Percentiles rank a stretch among this genome's conserved stretches.
These are phyloP conservation scores for Latrodectus elegans DNA, from an alignment of 2,888 invertebrate genomes.

Conservation along the genomic window DNA sequence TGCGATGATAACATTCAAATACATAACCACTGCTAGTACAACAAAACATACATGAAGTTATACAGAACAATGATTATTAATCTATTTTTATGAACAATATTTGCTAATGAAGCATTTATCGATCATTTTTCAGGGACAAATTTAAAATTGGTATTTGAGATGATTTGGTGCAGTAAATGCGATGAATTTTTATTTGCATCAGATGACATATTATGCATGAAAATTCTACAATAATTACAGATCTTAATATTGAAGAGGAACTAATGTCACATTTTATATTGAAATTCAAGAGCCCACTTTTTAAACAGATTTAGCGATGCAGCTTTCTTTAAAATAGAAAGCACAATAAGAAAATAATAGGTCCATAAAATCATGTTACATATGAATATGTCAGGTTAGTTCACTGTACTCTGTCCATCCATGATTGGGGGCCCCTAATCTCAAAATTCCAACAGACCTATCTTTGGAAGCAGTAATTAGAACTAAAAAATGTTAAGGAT, in stretches of 20 bases:
- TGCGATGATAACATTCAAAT: not conserved
- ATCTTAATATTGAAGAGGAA: not conserved
- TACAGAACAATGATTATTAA: not conserved
- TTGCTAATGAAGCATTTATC: not conserved
- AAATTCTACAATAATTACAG: not conserved
- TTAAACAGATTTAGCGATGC: not conserved
- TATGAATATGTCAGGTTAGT: slow-evolving; percentile 74
- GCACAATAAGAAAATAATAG: not conserved
- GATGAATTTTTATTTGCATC: not conserved
- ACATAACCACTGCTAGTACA: not conserved
- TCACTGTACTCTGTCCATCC: slow-evolving; percentile 77
- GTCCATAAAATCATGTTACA: not conserved
- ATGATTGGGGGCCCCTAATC: slow-evolving; percentile 77
- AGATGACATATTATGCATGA: not conserved
- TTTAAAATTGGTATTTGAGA: not conserved
- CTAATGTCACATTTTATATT: not conserved
- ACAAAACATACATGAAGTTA: not conserved
- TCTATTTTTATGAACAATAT: no score
- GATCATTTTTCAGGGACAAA: not conserved
- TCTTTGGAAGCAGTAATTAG: slow-evolving; percentile 77
- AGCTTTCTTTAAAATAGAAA: slow-evolving; percentile 6
- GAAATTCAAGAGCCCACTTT: not conserved
- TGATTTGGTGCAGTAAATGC: not conserved
- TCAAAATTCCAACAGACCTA: slow-evolving; percentile 76
- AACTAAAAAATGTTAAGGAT: slow-evolving; percentile 72